Evolutionary conservation across 2,888 invertebrate genomes (phyloP).

Genomic region (Celastrina argiolus): DNA sequence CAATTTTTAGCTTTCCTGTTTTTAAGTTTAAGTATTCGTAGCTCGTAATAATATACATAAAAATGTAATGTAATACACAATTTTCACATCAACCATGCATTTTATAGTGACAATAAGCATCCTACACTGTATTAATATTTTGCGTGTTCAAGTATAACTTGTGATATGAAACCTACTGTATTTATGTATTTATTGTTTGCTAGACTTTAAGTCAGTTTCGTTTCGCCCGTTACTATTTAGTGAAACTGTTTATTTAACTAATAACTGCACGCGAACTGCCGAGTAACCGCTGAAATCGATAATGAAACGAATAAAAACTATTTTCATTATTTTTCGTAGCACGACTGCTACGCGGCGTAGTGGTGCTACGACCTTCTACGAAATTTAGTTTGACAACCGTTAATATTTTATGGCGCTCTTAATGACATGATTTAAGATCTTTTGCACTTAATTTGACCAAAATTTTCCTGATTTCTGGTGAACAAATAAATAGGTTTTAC

Average conservation of each 20-base stretch:
- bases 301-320: constrained; percentile 12
- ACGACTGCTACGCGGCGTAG: constrained; percentile 24
- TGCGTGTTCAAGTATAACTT: not conserved
- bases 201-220: not conserved
- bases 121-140: not conserved
- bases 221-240: not conserved
- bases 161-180: not conserved
- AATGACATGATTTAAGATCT: not conserved
- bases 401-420: not conserved
- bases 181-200: not conserved
- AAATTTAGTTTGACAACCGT: constrained; percentile 26
- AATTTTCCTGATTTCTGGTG: not conserved
- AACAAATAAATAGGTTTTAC: not conserved
- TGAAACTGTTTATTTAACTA: not conserved
- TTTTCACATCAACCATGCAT: not conserved
- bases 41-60: not conserved
- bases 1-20: not conserved
- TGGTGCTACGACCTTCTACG: constrained; percentile 28
- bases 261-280: constrained; percentile 6
- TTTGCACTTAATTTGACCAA: not conserved
- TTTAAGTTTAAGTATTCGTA: not conserved
- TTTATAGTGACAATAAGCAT: not conserved
- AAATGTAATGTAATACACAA: not conserved
- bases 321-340: constrained; percentile 25
- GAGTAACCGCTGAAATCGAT: constrained; percentile 10